These are phyloP conservation scores for Cryptus viduatorius DNA, from an alignment of 2,888 invertebrate species.

Conservation along the genomic window DNA sequence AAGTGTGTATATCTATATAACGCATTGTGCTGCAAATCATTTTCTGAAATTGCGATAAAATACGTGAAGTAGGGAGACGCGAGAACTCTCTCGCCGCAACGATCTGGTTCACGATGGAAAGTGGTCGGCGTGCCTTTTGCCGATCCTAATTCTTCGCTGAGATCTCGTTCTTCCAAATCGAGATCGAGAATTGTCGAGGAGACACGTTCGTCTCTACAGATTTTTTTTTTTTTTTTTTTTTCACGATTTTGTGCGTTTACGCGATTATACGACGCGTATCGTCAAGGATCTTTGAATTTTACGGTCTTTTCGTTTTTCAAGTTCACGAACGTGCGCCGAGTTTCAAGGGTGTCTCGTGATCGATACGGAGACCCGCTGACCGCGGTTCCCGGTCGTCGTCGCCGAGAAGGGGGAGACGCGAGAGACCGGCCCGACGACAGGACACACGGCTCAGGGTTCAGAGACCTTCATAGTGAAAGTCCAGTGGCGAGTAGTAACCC, in stretches of 20 bases:
- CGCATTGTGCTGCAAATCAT: not conserved
- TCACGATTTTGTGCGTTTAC: not conserved
- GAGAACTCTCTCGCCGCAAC: constrained; percentile 52
- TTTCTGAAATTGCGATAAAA: constrained; percentile 41
- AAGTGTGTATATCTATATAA: constrained; percentile 9
- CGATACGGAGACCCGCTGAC: constrained; percentile 43
- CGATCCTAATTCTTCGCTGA: constrained; percentile 72
- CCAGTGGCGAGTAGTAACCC: constrained; percentile 69
- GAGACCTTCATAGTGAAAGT: constrained; percentile 82
- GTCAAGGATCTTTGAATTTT: not conserved
- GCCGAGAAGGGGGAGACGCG: not conserved
- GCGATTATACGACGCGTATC: not conserved
- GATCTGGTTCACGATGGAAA: constrained; percentile 78
- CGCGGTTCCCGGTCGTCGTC: constrained; percentile 15
- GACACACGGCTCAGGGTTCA: constrained; percentile 73
- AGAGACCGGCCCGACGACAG: constrained; percentile 47
- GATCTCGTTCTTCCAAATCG: constrained; percentile 66
- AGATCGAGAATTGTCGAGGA: constrained; percentile 60
- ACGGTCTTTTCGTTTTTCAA: constrained; percentile 38
- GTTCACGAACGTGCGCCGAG: constrained; percentile 41
- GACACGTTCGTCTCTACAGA: not conserved
- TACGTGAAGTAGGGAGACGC: constrained; percentile 27
- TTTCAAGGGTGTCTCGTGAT: constrained; percentile 37
- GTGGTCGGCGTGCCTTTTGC: constrained; percentile 65
- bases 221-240: constrained; percentile 4